Evolutionary conservation across 1,140 invertebrate species (phyloP).

Genomic region (Nephotettix cincticeps): DNA sequence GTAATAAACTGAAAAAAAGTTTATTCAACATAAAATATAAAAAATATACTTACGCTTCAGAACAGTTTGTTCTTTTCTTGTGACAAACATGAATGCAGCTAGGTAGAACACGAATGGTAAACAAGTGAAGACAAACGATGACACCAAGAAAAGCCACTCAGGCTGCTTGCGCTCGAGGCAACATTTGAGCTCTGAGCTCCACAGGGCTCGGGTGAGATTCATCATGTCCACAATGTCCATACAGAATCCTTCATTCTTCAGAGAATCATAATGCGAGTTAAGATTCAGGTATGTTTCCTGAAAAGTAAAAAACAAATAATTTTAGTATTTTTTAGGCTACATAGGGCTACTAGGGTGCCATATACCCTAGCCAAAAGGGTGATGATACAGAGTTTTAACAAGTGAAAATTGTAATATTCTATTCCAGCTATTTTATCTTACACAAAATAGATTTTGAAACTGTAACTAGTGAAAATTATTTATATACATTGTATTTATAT

Average conservation of each 20-base stretch:
- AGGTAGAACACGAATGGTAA: conserved; percentile 30
- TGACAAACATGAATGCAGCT: conserved; percentile 23
- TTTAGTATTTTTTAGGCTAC: too few relatives aligned
- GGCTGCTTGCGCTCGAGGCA: conserved; percentile 30
- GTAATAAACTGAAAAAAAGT: too few relatives aligned
- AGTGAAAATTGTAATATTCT: too few relatives aligned
- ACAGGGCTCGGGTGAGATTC: conserved; percentile 29
- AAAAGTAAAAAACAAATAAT: neutral
- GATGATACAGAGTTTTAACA: too few relatives aligned
- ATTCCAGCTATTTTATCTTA: too few relatives aligned
- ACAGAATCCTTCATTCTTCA: conserved; percentile 35
- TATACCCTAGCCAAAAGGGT: too few relatives aligned
- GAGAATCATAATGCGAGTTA: conserved; percentile 31
- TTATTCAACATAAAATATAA: too few relatives aligned
- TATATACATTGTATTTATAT: too few relatives aligned
- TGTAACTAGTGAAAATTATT: too few relatives aligned
- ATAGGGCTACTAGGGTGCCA: too few relatives aligned
- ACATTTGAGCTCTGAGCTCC: conserved; percentile 32
- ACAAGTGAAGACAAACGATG: conserved; percentile 9
- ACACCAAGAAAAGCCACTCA: conserved; percentile 29
- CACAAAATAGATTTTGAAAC: too few relatives aligned
- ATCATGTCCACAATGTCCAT: conserved; percentile 38
- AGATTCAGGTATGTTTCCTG: conserved; percentile 28
- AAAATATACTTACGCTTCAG: conserved; percentile 13
- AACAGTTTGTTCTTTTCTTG: conserved; percentile 14